Evolutionary conservation across 2,888 invertebrate species (phyloP).

Genomic region (Lepidonotus clava): DNA sequence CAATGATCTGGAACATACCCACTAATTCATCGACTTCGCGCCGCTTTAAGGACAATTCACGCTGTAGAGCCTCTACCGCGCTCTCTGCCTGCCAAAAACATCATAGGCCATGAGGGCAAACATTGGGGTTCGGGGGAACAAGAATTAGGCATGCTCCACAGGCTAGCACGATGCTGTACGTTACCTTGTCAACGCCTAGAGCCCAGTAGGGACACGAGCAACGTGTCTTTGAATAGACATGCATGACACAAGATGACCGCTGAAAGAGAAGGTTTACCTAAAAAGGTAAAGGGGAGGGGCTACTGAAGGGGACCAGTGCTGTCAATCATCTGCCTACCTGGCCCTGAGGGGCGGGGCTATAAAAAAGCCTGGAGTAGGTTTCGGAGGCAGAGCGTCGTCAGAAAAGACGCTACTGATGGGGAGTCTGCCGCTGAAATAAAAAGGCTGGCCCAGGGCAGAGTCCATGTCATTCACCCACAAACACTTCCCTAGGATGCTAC

Average conservation of each 20-base stretch:
- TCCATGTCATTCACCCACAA: too few species aligned
- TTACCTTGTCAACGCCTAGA: background rate
- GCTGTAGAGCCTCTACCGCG: constrained; percentile 27
- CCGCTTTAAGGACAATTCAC: constrained; percentile 46
- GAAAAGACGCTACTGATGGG: too few species aligned
- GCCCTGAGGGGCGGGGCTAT: too few species aligned
- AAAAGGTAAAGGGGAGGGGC: background rate
- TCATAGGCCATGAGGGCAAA: background rate
- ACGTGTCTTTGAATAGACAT: background rate
- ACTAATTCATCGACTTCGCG: constrained; percentile 41
- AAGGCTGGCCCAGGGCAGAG: background rate
- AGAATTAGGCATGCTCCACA: constrained; percentile 28
- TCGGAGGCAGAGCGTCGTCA: too few species aligned
- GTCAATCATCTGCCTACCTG: background rate
- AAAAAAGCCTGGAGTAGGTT: too few species aligned
- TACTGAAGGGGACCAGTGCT: background rate
- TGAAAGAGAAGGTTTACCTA: background rate
- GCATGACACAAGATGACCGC: background rate
- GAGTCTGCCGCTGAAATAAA: background rate
- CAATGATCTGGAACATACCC: constrained; percentile 53
- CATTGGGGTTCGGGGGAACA: background rate
- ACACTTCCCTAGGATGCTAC: too few species aligned
- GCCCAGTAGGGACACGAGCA: background rate
- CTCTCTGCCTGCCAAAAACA: constrained; percentile 50
- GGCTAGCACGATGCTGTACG: constrained; percentile 36